Evolutionary conservation across 2,797 vertebrate species (phyloP).

Genomic region (Falco cherrug): DNA sequence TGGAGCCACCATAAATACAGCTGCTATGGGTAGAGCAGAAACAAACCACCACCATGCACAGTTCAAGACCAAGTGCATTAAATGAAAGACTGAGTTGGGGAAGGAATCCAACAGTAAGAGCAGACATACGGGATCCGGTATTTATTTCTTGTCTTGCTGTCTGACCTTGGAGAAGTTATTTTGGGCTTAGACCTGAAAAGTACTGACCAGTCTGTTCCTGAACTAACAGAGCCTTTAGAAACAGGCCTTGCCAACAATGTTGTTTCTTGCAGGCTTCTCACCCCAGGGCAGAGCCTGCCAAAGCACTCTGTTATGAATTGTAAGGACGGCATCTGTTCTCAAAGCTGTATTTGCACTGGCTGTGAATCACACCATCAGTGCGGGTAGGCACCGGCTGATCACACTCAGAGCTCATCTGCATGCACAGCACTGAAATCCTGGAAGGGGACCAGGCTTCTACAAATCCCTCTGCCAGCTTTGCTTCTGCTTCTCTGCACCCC

Average conservation of each 20-base stretch:
- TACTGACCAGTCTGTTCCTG: slow-evolving; percentile 5
- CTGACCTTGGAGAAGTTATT: slow-evolving; percentile 57
- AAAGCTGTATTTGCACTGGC: slow-evolving; percentile 51
- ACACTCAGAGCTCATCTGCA: slow-evolving; percentile 14
- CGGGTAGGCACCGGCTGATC: background rate
- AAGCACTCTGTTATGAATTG: slow-evolving; percentile 8
- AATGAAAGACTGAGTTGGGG: background rate
- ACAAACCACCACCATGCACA: background rate
- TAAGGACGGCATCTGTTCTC: slow-evolving; percentile 37
- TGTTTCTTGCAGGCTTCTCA: slow-evolving; percentile 6
- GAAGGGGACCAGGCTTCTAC: background rate
- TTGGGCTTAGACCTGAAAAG: background rate
- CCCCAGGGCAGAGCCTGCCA: slow-evolving; percentile 11
- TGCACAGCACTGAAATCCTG: background rate
- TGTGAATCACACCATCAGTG: background rate
- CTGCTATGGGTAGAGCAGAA: background rate
- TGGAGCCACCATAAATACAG: slow-evolving; percentile 35
- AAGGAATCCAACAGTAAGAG: slow-evolving; percentile 6
- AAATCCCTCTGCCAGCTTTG: background rate
- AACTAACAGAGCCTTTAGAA: background rate
- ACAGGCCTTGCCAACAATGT: background rate
- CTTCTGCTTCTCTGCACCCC: background rate
- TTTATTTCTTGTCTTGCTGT: slow-evolving; percentile 23
- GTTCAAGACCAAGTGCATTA: slow-evolving; percentile 26
- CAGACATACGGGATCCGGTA: background rate